Conservation (phyloP, 2,888 invertebrate genomes). For the Netelia virgata region DNA sequence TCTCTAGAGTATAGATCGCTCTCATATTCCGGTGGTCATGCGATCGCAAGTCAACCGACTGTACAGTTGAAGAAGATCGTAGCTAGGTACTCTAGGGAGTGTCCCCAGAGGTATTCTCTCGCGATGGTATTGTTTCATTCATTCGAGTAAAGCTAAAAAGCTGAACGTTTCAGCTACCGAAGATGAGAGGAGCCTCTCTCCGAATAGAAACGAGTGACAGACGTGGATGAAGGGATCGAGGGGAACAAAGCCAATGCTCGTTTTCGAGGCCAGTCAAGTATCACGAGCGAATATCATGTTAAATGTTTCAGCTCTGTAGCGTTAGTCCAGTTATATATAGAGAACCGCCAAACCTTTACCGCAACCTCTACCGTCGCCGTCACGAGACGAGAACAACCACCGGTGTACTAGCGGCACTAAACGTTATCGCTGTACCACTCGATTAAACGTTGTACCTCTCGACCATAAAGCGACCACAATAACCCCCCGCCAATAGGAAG, state of each 20-base stretch:
- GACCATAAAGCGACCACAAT: constrained; percentile 74
- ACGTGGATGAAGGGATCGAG: neutral
- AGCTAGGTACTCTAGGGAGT: constrained; percentile 19
- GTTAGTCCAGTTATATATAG: constrained; percentile 43
- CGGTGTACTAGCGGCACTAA: constrained; percentile 68
- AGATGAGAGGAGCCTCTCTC: neutral
- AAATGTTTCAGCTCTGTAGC: constrained; percentile 41
- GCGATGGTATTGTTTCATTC: constrained; percentile 43
- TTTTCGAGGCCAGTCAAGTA: constrained; percentile 32
- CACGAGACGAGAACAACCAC: constrained; percentile 48
- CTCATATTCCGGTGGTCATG: constrained; percentile 33
- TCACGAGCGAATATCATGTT: constrained; percentile 48
- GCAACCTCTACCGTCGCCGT: constrained; percentile 46
- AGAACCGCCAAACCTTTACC: constrained; percentile 38
- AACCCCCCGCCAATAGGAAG: constrained; percentile 69
- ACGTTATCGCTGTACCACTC: constrained; percentile 76
- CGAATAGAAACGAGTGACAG: constrained; percentile 26
- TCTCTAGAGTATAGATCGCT: constrained; percentile 58
- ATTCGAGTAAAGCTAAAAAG: constrained; percentile 22
- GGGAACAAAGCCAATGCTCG: constrained; percentile 20
- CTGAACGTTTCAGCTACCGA: neutral
- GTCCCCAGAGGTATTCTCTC: constrained; percentile 29
- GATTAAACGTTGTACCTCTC: constrained; percentile 77
- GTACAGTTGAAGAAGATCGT: constrained; percentile 53
- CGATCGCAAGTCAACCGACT: constrained; percentile 66